Base-by-base conservation (phyloP, 2,888 invertebrate genomes). In the Hipparchia semele region DNA sequence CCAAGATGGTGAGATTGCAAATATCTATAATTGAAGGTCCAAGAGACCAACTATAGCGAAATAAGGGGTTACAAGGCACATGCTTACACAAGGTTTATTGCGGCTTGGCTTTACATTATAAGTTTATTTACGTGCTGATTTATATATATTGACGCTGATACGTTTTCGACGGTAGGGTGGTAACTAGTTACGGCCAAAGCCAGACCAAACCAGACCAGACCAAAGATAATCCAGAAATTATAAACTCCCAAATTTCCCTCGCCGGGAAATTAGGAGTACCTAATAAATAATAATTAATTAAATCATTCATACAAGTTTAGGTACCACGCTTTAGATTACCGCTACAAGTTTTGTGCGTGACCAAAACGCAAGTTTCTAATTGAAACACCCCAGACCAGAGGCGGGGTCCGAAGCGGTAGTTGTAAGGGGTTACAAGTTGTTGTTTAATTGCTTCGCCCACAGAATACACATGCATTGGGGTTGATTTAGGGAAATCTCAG, bases 1-100 rank as follows among this genome's bases (percentile, higher is more conserved):
- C 72, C 74, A 66, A 86, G 87, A 88, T 87, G 82, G 13, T 80
- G 56, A 71, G 75, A 75, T 75, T 71, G 71, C 71, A 73, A 72
- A 78, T 75, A 77, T 86, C 82, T 87, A 23, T 23, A 88, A 88
- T 88, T 88, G 87, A 87, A 88, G 74, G 74, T 71, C 72, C 68
- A 74, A 73, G 71, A 72, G 73, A 68, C 68, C 68, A 60, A 13
- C 45, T 0, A 59, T 49, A 59, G 46, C 33, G 51, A 59, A 58
- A 59, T 49, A 60, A 68, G 60, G 58, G 59, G 45, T 23, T 12
- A 13, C 56, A 53, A 33, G 53, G 53, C 53, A 65, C n/a, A 65
- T 53, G 33, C 64, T 65, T 65, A 65, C 10, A 8, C 8, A n/a
- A 6, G 23, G 13, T 46, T 51, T 64, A 51, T 33, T 51, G 23